A percentile compares a stretch with the other conserved stretches of the same genome.
These are phyloP conservation scores for Dendrolimus punctatus DNA, from an alignment of 1,140 invertebrate genomes.

Conservation along the genomic window DNA sequence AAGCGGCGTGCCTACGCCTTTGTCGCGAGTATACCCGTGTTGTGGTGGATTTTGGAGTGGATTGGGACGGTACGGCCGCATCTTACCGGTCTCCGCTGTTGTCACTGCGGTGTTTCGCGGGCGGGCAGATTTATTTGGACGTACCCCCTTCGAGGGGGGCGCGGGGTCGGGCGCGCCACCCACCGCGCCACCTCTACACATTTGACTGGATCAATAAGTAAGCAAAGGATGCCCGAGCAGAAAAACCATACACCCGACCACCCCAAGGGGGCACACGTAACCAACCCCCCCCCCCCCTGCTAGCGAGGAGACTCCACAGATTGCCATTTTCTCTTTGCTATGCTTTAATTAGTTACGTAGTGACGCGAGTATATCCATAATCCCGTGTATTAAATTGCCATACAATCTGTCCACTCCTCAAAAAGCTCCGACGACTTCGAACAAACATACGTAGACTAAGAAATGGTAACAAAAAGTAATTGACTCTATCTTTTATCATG, in stretches of 20 bases:
- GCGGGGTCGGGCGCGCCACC: conserved; percentile 57
- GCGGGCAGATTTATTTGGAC: conserved; percentile 71
- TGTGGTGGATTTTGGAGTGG: conserved; percentile 16
- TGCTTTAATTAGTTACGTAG: conserved; percentile 72
- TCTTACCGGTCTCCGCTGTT: conserved; percentile 63
- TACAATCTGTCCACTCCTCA: conserved; percentile 21
- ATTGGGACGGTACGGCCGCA: conserved; percentile 42
- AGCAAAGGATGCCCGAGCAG: conserved; percentile 74
- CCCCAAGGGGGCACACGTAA: conserved; percentile 69
- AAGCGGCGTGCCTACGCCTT: background rate
- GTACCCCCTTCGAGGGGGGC: conserved; percentile 52
- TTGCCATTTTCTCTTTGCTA: conserved; percentile 74
- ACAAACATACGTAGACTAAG: background rate
- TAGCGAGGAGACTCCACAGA: conserved; percentile 73
- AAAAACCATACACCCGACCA: conserved; percentile 72
- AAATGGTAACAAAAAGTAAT: no score
- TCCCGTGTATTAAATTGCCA: conserved; percentile 54
- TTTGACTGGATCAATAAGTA: conserved; percentile 73
- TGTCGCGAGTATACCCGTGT: background rate
- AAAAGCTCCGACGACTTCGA: background rate
- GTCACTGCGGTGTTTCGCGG: conserved; percentile 70
- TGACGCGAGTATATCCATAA: conserved; percentile 67
- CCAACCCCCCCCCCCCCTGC: conserved; percentile 69
- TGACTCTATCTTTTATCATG: no score
- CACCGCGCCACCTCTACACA: conserved; percentile 70